Conservation (phyloP, 2,888 invertebrate genomes). For the Aricia artaxerxes region DNA sequence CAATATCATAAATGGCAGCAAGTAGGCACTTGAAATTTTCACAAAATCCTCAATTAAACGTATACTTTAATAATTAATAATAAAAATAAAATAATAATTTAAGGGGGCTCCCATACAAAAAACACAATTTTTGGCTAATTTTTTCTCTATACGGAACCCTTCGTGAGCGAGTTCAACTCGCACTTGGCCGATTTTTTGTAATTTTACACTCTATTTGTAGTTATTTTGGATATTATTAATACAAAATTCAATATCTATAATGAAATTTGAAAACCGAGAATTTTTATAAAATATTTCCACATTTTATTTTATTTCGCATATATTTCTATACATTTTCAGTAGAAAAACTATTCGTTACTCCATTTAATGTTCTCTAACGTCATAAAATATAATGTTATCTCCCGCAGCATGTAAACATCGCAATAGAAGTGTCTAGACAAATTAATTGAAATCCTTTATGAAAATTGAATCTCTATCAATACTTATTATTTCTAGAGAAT, state of each 20-base stretch:
- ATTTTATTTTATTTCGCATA: not conserved
- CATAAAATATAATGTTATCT: slow-evolving; percentile 16
- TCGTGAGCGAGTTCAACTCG: too few relatives aligned
- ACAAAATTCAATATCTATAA: not conserved
- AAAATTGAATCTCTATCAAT: not conserved
- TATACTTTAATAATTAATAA: too few relatives aligned
- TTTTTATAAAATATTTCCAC: not conserved
- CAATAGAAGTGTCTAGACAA: slow-evolving; percentile 27
- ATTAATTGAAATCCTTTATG: slow-evolving; percentile 24
- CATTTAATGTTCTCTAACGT: not conserved
- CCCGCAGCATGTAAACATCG: slow-evolving; percentile 10
- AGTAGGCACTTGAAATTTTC: too few relatives aligned
- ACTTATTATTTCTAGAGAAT: not conserved
- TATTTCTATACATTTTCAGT: not conserved
- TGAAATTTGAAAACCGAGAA: not conserved
- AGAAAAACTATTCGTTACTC: not conserved
- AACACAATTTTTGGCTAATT: too few relatives aligned
- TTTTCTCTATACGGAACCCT: too few relatives aligned
- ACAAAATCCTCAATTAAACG: too few relatives aligned
- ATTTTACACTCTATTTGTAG: not conserved
- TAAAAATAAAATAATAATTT: too few relatives aligned
- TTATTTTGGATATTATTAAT: not conserved
- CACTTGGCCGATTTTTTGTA: too few relatives aligned
- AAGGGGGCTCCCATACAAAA: too few relatives aligned
- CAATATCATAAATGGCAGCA: too few relatives aligned